Evolutionary conservation across 2,113 vertebrate genomes (phyloP).

Genomic region (Dunckerocampus dactyliophorus): DNA sequence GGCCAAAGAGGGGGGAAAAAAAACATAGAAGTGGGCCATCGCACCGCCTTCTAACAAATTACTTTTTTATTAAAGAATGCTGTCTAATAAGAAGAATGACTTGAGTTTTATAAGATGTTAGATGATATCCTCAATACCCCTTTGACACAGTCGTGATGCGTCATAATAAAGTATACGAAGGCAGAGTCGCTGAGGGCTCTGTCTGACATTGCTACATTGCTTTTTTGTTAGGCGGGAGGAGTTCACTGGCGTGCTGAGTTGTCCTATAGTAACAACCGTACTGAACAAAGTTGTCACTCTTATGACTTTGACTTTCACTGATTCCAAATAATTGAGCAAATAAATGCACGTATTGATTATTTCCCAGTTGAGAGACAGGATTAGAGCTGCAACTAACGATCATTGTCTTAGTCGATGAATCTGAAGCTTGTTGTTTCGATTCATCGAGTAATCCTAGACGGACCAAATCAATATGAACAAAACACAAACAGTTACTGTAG

Average conservation of each 20-base stretch:
- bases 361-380: neutral
- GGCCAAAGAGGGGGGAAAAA: neutral
- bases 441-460: too few relatives aligned
- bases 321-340: neutral
- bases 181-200: constrained; percentile 31
- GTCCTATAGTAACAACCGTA: constrained; percentile 1
- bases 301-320: constrained; percentile 3
- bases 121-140: constrained; percentile 15
- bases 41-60: neutral
- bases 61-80: constrained; percentile 30
- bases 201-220: constrained; percentile 44
- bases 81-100: constrained; percentile 26
- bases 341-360: neutral
- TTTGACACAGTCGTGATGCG: constrained; percentile 17
- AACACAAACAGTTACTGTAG: too few relatives aligned
- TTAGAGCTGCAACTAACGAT: neutral
- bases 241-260: neutral
- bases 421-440: too few relatives aligned
- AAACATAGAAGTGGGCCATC: neutral
- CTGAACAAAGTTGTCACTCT: neutral
- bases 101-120: constrained; percentile 33
- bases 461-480: too few relatives aligned
- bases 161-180: constrained; percentile 34
- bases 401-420: neutral
- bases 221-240: neutral